Conservation (phyloP, 2,888 invertebrate species). For the Phaedon cochleariae region DNA sequence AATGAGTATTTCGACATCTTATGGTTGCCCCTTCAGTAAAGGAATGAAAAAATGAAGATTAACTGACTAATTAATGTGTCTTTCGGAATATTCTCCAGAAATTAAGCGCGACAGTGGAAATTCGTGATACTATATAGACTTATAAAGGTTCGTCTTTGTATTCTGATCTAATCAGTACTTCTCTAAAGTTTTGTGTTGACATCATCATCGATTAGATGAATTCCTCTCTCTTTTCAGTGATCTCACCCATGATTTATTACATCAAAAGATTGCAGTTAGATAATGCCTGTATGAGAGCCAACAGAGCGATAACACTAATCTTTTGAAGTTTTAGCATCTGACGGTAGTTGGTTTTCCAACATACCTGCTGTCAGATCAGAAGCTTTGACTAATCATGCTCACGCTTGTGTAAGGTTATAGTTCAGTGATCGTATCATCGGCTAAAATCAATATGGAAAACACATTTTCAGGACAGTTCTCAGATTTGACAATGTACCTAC, state of each 20-base stretch:
- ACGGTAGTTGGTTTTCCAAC: constrained; percentile 29
- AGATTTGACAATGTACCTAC: too few species aligned
- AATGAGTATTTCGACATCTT: too few species aligned
- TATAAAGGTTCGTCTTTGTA: too few species aligned
- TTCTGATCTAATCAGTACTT: too few species aligned
- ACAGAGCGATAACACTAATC: background rate
- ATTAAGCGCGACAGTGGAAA: too few species aligned
- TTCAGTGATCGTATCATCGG: constrained; percentile 33
- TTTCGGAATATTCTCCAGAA: too few species aligned
- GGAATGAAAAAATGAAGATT: too few species aligned
- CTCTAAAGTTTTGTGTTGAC: background rate
- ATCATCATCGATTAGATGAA: background rate
- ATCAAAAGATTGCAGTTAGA: constrained; percentile 44
- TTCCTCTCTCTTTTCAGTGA: background rate
- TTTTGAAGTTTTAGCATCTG: constrained; percentile 48
- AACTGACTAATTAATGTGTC: too few species aligned
- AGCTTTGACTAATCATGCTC: constrained; percentile 36
- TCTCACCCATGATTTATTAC: constrained; percentile 30
- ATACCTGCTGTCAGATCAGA: constrained; percentile 38
- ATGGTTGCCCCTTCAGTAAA: too few species aligned
- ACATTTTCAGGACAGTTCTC: too few species aligned
- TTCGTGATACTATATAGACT: too few species aligned
- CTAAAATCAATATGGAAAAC: constrained; percentile 12
- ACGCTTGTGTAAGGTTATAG: constrained; percentile 36
- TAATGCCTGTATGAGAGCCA: background rate